Percentiles rank a stretch among this genome's conserved stretches.
Conservation (phyloP, 1,140 invertebrate genomes). For the Phenacoccus solenopsis region DNA sequence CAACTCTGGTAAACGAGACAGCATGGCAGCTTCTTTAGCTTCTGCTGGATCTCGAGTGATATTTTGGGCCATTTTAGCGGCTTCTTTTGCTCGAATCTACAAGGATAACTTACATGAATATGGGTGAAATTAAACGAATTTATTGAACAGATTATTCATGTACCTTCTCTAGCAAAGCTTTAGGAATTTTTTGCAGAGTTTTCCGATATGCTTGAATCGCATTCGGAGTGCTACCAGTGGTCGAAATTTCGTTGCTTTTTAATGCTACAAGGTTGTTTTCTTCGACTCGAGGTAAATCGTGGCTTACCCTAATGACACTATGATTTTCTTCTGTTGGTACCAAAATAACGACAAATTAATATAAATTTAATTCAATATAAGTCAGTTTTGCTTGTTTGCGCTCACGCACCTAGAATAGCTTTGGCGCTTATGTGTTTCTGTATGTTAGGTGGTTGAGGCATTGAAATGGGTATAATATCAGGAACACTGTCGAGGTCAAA, state of each 20-base stretch:
- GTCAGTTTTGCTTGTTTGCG: too few species aligned
- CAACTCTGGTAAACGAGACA: constrained; percentile 66
- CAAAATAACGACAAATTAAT: too few species aligned
- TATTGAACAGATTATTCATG: too few species aligned
- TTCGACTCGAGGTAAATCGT: too few species aligned
- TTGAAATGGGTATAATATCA: constrained; percentile 48
- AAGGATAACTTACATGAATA: constrained; percentile 18
- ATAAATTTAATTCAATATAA: too few species aligned
- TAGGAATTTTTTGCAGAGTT: constrained; percentile 65
- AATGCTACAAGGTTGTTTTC: too few species aligned
- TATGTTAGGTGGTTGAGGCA: constrained; percentile 60
- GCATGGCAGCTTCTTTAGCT: constrained; percentile 55
- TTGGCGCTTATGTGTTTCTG: constrained; percentile 59
- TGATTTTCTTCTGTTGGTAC: too few species aligned
- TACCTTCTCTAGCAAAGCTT: constrained; percentile 66
- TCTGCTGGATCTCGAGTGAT: constrained; percentile 66
- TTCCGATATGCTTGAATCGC: constrained; percentile 20
- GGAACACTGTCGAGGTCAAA: constrained; percentile 74
- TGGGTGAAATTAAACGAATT: too few species aligned
- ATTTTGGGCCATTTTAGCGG: constrained; percentile 62
- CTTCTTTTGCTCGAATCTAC: constrained; percentile 74
- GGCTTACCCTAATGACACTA: too few species aligned
- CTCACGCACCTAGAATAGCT: constrained; percentile 38
- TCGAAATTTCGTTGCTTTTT: too few species aligned
- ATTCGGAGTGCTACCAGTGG: too few species aligned